These are phyloP conservation scores for Scomber scombrus DNA, from an alignment of 2,113 vertebrate genomes.

Conservation along the genomic window DNA sequence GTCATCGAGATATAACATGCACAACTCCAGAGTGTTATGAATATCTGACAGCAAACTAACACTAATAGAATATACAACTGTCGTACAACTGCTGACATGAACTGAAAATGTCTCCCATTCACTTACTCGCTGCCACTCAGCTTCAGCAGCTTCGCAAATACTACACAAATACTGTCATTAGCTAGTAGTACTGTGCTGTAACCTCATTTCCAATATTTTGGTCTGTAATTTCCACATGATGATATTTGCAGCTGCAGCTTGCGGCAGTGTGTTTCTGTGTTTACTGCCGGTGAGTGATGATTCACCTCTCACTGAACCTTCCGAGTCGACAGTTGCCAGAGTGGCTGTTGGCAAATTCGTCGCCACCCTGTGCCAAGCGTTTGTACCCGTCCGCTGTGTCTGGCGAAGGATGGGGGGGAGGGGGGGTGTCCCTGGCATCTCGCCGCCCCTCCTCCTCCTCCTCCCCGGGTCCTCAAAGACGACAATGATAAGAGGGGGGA, in stretches of 20 bases:
- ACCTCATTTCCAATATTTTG: constrained; percentile 8
- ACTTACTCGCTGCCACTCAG: not conserved
- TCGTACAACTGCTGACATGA: not conserved
- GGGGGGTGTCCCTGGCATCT: constrained; percentile 68
- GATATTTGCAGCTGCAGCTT: not conserved
- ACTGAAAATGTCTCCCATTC: not conserved
- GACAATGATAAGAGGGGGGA: constrained; percentile 56
- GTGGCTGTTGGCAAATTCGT: constrained; percentile 74
- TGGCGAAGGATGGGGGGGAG: constrained; percentile 42
- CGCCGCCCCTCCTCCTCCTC: constrained; percentile 35
- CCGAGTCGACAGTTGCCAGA: constrained; percentile 67
- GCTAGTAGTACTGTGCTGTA: not conserved
- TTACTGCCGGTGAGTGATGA: constrained; percentile 66
- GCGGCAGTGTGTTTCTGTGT: constrained; percentile 38
- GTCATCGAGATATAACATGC: too few relatives aligned
- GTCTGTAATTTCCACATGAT: constrained; percentile 16
- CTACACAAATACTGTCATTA: not conserved
- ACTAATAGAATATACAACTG: too few relatives aligned
- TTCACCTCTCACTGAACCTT: constrained; percentile 85
- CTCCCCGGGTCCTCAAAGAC: constrained; percentile 36
- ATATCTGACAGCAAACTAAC: too few relatives aligned
- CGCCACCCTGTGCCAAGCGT: constrained; percentile 71
- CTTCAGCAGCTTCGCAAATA: not conserved
- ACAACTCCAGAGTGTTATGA: too few relatives aligned
- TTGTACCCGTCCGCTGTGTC: constrained; percentile 76